Evolutionary conservation across 2,797 vertebrate genomes (phyloP), one percentile per base, ranked within the genome.

Genomic region (Dendrocincla fuliginosa): DNA sequence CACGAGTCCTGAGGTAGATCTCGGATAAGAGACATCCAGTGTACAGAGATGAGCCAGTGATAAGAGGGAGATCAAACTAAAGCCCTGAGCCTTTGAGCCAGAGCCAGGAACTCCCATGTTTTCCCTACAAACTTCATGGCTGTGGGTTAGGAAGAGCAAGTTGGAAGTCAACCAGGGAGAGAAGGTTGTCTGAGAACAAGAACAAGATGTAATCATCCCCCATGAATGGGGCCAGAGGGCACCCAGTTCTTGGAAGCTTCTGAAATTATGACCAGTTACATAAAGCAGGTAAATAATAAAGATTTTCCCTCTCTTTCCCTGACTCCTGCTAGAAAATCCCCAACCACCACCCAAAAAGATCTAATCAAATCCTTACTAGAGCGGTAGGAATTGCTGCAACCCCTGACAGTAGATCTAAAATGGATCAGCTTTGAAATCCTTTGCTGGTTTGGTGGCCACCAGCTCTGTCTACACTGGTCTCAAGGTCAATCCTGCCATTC

Each of bases 101-200:
- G 44, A 82, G 85, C 93, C 91, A 94, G 63, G 82, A 94, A 93
- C 88, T 89, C 77, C 87, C 69, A 39, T 59, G 77, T 61, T 80
- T 83, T 67, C 57, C 80, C 53, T 57, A 24, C 19, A 84, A 77
- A 70, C 5, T 57, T 70, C 25, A 16, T 20, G 42, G 76, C 75
- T 85, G 27, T 60, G 56, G 69, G 71, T 82, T 55, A 67, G 82
- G 67, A 75, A 57, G 61, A 86, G 81, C n/a, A 52, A 57, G 87
- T 65, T 77, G 89, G 84, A 94, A 94, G 61, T 55, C 65, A 81
- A 57, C 22, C 73, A 82, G 88, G 67, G 76, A 37, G 61, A n/a
- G 50, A 22, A 28, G 74, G 53, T 28, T 95, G 70, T 68, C 75
- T 47, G 64, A 60, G 85, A 84, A 74, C 56, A 46, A 57, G 69